Evolutionary conservation across 2,113 vertebrate species (phyloP).

Genomic region (Macroglossus sobrinus): DNA sequence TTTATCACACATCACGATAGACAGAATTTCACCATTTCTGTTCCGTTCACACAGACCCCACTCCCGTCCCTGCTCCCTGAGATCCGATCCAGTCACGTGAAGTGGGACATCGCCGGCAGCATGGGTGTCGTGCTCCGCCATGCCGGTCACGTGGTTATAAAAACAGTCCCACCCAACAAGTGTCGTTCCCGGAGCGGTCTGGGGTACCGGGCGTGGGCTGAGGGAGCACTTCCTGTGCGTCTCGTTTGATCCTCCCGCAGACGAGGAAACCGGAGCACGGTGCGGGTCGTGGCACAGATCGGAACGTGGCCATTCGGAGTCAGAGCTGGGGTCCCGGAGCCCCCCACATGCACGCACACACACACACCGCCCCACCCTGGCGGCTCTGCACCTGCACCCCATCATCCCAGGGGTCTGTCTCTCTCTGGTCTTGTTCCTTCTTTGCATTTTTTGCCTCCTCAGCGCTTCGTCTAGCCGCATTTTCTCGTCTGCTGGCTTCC

Average conservation of each 20-base stretch:
- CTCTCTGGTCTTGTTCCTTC: not conserved
- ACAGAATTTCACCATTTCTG: accelerated
- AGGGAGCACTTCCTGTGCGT: too few relatives aligned
- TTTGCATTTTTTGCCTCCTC: not conserved
- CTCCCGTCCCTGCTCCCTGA: not conserved
- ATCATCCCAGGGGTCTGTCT: too few relatives aligned
- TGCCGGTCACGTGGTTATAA: not conserved
- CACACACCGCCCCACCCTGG: accelerated
- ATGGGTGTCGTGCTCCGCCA: accelerated
- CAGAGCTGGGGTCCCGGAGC: too few relatives aligned
- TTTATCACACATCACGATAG: accelerated
- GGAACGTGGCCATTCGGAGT: not conserved
- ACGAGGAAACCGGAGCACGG: not conserved
- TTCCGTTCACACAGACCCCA: not conserved
- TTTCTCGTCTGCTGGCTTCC: too few relatives aligned
- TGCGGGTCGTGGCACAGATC: accelerated
- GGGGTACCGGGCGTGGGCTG: accelerated
- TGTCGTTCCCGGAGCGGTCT: not conserved
- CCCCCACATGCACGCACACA: too few relatives aligned
- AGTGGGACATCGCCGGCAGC: not conserved
- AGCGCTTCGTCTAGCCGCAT: too few relatives aligned
- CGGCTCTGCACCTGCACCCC: too few relatives aligned
- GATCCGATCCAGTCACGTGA: not conserved
- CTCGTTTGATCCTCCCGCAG: not conserved
- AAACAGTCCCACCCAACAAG: not conserved